Conservation (phyloP, 2,888 invertebrate species). For the Yponomeuta cagnagella region DNA sequence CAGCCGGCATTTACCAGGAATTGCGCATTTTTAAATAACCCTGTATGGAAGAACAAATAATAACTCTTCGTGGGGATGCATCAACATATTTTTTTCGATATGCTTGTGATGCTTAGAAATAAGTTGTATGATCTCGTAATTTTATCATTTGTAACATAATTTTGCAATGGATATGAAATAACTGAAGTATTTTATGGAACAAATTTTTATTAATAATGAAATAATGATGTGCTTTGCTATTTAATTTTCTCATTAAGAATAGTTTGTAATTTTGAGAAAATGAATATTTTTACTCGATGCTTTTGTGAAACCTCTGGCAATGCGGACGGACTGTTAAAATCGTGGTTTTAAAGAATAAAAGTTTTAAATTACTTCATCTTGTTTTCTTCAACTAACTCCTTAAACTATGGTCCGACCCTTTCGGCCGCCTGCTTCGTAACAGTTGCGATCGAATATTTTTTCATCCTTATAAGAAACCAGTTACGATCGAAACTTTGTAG, state of each 20-base stretch:
- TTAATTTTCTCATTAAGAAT: not conserved
- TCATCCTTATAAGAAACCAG: too few relatives aligned
- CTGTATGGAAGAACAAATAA: too few relatives aligned
- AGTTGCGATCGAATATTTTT: too few relatives aligned
- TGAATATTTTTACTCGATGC: conserved; percentile 1
- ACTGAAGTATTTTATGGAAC: not conserved
- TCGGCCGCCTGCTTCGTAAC: too few relatives aligned
- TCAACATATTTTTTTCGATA: too few relatives aligned
- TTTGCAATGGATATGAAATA: not conserved
- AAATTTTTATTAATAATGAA: not conserved
- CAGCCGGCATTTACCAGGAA: too few relatives aligned
- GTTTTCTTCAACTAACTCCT: too few relatives aligned
- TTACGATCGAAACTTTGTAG: too few relatives aligned
- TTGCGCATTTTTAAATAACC: too few relatives aligned
- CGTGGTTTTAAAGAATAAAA: conserved; percentile 19
- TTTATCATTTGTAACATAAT: not conserved
- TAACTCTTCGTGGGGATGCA: too few relatives aligned
- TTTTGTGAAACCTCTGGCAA: conserved; percentile 9
- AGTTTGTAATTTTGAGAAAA: not conserved
- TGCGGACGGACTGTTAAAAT: conserved; percentile 5
- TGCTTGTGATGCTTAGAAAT: not conserved
- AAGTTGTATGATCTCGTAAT: not conserved
- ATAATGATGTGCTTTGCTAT: not conserved
- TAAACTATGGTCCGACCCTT: too few relatives aligned
- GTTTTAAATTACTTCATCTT: conserved; percentile 1